phyloP scores from a whole-genome alignment of 2,113 vertebrate genomes.

The Colinus virginianus region DNA sequence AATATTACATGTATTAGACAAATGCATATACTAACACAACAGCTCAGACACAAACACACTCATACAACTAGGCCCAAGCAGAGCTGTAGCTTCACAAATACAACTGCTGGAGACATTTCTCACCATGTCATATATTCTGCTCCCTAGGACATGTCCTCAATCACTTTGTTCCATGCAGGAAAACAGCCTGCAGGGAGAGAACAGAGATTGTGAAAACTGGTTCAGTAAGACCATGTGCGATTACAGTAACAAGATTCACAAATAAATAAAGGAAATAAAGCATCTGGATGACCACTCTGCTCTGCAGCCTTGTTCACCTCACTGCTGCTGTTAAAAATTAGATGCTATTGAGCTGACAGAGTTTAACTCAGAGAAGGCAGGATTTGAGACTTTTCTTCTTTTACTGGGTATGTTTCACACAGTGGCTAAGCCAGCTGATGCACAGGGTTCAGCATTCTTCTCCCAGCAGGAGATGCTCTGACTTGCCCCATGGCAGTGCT shows the following conservation, averaged over 20 bases:
- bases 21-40: rapidly evolving
- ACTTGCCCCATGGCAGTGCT: neutral
- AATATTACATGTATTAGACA: neutral
- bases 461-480: neutral
- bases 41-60: neutral
- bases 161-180: neutral
- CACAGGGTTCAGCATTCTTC: neutral
- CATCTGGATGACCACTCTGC: neutral
- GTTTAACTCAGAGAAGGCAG: neutral
- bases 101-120: neutral
- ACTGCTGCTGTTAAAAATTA: neutral
- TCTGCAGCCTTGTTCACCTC: neutral
- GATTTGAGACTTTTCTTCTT: neutral
- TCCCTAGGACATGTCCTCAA: neutral
- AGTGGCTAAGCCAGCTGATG: neutral
- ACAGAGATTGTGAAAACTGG: neutral
- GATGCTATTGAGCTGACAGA: neutral
- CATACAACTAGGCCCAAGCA: neutral
- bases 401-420: neutral
- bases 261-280: neutral
- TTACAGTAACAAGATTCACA: neutral
- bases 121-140: neutral
- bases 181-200: neutral
- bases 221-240: neutral
- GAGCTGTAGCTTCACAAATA: rapidly evolving